Conservation (phyloP, 2,113 vertebrate genomes). For the Theristicus caerulescens region DNA sequence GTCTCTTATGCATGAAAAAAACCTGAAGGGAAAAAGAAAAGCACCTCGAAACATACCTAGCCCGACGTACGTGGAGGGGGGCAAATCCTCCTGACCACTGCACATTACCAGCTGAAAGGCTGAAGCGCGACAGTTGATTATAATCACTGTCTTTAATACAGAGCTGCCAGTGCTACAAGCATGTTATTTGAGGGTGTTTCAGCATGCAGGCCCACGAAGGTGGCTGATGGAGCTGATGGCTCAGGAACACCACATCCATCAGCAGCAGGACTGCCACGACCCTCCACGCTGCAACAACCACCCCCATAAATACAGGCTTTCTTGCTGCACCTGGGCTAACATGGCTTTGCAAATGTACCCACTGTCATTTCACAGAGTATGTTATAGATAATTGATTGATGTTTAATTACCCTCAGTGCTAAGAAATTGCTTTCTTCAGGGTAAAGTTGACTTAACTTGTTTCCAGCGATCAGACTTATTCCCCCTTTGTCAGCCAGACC, state of each 20-base stretch:
- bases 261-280: background rate
- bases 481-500: background rate
- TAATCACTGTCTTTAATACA: background rate
- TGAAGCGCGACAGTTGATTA: background rate
- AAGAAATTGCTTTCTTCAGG: background rate
- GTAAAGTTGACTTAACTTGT: background rate
- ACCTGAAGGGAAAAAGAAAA: background rate
- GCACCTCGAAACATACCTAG: background rate
- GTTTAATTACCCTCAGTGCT: background rate
- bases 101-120: background rate
- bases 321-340: background rate
- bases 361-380: background rate
- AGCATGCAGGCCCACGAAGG: background rate
- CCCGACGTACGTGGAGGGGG: background rate
- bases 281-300: background rate
- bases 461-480: background rate
- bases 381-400: background rate
- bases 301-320: background rate
- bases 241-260: background rate
- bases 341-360: background rate
- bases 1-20: background rate
- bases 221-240: background rate
- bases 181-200: background rate
- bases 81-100: background rate
- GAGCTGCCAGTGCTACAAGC: background rate